These are phyloP conservation scores for Scalopus aquaticus DNA, from an alignment of 2,113 vertebrate genomes.

Conservation along the genomic window DNA sequence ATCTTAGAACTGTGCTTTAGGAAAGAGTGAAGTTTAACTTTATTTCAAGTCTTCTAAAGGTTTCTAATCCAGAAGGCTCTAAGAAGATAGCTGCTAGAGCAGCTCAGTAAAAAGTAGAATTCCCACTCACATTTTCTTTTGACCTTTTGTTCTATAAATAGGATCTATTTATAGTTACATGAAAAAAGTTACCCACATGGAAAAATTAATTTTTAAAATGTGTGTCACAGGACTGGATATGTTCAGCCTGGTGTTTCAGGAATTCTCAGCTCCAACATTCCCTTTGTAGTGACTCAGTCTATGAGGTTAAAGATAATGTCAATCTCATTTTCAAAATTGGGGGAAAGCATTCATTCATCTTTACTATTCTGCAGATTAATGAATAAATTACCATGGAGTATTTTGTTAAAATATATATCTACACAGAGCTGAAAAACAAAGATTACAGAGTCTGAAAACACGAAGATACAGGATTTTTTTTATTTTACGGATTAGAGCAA, in stretches of 20 bases:
- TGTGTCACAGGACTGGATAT: background rate
- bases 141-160: background rate
- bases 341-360: background rate
- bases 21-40: background rate
- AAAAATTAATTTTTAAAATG: conserved; percentile 8
- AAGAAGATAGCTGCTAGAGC: background rate
- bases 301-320: background rate
- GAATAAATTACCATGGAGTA: background rate
- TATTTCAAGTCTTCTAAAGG: background rate
- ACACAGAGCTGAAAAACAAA: background rate
- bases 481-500: conserved; percentile 29
- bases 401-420: conserved; percentile 17
- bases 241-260: background rate
- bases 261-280: background rate
- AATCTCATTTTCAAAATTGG: background rate
- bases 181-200: background rate
- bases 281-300: background rate
- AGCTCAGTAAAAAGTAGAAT: background rate
- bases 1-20: background rate
- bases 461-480: conserved; percentile 8
- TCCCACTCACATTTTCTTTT: background rate
- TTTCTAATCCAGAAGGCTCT: background rate
- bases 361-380: background rate
- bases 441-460: background rate
- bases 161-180: background rate